Evolutionary conservation across 2,113 vertebrate species (phyloP).

Genomic region (Nothocercus nigrocapillus): DNA sequence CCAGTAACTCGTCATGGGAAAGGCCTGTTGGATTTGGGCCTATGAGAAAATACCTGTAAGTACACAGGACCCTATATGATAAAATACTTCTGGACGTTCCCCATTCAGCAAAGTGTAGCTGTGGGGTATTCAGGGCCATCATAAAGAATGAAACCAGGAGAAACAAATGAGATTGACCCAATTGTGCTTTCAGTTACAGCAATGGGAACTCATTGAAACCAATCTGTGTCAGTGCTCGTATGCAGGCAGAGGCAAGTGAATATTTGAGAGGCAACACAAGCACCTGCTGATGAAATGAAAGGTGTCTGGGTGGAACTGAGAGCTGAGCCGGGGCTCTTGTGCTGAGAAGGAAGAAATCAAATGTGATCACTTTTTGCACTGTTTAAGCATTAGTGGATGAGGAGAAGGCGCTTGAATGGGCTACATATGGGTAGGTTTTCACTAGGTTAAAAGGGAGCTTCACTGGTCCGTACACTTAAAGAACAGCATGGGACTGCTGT

Average conservation of each 20-base stretch:
- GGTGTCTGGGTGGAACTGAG: not conserved
- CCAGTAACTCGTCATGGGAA: slow-evolving; percentile 3
- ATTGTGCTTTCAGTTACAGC: not conserved
- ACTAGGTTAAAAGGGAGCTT: not conserved
- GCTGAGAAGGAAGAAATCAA: slow-evolving; percentile 32
- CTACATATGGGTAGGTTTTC: not conserved
- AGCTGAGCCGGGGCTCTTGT: not conserved
- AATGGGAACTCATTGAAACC: not conserved
- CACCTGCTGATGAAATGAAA: slow-evolving; percentile 23
- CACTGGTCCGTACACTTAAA: not conserved
- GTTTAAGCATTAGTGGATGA: not conserved
- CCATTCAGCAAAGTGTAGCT: not conserved
- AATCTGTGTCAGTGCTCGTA: slow-evolving; percentile 16
- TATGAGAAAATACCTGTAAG: not conserved
- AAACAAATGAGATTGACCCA: not conserved
- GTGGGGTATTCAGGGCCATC: not conserved
- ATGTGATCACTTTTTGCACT: not conserved
- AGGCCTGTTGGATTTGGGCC: not conserved
- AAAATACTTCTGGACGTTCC: not conserved
- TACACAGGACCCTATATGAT: fast-evolving
- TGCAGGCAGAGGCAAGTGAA: not conserved
- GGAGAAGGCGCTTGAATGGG: not conserved
- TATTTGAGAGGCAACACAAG: slow-evolving; percentile 30
- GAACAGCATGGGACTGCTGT: not conserved
- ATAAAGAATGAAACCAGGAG: not conserved